phyloP scores from a whole-genome alignment of 1,140 invertebrate species.

The Pseudomyrmex flavicornis region DNA sequence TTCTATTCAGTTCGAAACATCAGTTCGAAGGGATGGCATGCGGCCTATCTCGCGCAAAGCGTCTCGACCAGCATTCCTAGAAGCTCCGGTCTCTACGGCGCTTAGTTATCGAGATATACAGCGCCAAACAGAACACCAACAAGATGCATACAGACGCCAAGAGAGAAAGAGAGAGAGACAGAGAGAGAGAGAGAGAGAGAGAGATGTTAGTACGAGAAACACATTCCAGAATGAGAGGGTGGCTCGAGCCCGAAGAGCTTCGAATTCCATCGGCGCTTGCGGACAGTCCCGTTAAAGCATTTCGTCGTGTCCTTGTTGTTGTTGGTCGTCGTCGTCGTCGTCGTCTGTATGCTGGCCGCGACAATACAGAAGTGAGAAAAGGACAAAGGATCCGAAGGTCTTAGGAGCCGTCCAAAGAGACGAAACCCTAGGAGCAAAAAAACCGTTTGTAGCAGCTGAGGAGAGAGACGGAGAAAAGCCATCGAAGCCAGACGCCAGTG shows the following conservation, averaged over 20 bases:
- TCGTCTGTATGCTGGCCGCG: not conserved
- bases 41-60: slow-evolving; percentile 48
- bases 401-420: slow-evolving; percentile 28
- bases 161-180: not conserved
- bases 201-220: slow-evolving; percentile 15
- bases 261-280: slow-evolving; percentile 57
- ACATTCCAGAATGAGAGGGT: slow-evolving; percentile 44
- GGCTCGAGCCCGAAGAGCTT: slow-evolving; percentile 6
- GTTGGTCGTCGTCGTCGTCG: slow-evolving; percentile 30
- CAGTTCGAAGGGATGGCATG: not conserved
- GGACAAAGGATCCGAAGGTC: not conserved
- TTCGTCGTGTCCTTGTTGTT: slow-evolving; percentile 24
- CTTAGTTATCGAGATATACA: slow-evolving; percentile 54
- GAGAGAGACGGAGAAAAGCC: not conserved
- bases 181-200: slow-evolving; percentile 1
- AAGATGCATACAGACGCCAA: slow-evolving; percentile 10
- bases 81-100: slow-evolving; percentile 33
- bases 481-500: slow-evolving; percentile 53
- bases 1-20: slow-evolving; percentile 47
- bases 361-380: slow-evolving; percentile 16
- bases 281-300: slow-evolving; percentile 29
- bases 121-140: slow-evolving; percentile 22
- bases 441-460: not conserved
- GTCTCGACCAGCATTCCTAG: slow-evolving; percentile 38
- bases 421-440: slow-evolving; percentile 5